These are phyloP conservation scores for Malacoraja senta DNA, from an alignment of 2,797 vertebrate genomes.

Conservation along the genomic window DNA sequence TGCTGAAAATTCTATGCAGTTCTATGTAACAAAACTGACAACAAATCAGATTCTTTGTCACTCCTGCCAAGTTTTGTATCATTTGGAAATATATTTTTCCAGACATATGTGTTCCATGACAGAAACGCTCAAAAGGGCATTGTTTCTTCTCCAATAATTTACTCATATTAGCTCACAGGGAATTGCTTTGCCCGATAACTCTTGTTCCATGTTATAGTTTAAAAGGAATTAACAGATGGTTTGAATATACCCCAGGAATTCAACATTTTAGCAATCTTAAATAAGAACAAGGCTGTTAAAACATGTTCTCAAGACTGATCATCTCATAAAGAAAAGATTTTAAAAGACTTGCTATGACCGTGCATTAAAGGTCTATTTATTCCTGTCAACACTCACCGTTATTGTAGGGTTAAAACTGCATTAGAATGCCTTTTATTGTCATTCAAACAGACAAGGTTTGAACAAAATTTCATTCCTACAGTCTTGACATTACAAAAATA, in stretches of 20 bases:
- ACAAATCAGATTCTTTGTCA: neutral
- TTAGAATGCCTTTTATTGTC: too few species aligned
- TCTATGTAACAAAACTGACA: conserved; percentile 14
- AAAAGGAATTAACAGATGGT: conserved; percentile 11
- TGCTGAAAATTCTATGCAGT: neutral
- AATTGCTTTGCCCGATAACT: conserved; percentile 27
- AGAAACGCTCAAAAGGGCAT: conserved; percentile 21
- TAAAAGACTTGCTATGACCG: neutral
- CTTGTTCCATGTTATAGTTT: conserved; percentile 25
- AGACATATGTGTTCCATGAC: conserved; percentile 17
- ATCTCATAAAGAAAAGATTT: neutral
- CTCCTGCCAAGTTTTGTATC: conserved; percentile 27
- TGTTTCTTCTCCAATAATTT: conserved; percentile 19
- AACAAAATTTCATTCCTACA: too few species aligned
- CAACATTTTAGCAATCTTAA: neutral
- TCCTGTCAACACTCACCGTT: too few species aligned
- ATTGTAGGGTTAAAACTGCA: too few species aligned
- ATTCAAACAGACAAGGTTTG: too few species aligned
- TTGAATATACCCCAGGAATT: conserved; percentile 27
- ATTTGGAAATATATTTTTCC: conserved; percentile 27
- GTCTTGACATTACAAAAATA: too few species aligned
- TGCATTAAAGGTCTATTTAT: neutral
- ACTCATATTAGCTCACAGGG: conserved; percentile 12
- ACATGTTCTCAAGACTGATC: neutral
- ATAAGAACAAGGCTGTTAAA: neutral